Evolutionary conservation across 1,140 invertebrate species (phyloP).

Genomic region (Drosophila seguyi): DNA sequence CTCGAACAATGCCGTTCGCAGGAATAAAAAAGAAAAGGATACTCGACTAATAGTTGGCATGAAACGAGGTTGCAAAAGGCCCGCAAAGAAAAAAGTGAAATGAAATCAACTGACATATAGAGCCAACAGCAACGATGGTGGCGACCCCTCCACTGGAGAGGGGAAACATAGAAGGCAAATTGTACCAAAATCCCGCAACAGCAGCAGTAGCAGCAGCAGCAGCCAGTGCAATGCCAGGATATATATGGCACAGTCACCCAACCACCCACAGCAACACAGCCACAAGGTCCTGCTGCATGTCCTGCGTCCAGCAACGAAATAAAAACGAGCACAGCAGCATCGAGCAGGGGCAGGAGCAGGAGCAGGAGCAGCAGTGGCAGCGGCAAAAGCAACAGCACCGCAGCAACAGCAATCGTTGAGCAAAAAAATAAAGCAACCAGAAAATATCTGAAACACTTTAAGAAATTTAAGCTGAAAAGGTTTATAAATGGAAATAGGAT

Average conservation of each 20-base stretch:
- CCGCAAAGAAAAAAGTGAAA: slow-evolving; percentile 72
- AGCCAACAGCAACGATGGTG: slow-evolving; percentile 23
- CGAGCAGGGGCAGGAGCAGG: slow-evolving; percentile 25
- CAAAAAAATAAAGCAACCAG: slow-evolving; percentile 60
- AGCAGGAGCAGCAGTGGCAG: slow-evolving; percentile 7
- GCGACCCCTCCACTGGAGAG: not conserved
- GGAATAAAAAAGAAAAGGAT: slow-evolving; percentile 54
- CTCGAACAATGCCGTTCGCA: slow-evolving; percentile 6
- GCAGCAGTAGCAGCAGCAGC: slow-evolving; percentile 44
- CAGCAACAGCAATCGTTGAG: slow-evolving; percentile 19
- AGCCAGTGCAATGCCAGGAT: slow-evolving; percentile 72
- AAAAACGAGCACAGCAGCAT: slow-evolving; percentile 46
- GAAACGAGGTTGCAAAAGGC: slow-evolving; percentile 48
- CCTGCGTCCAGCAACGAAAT: slow-evolving; percentile 72
- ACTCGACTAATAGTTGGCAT: slow-evolving; percentile 74
- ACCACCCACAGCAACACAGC: slow-evolving; percentile 39
- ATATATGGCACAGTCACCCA: slow-evolving; percentile 59
- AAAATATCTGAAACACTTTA: slow-evolving; percentile 48
- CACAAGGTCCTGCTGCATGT: slow-evolving; percentile 46
- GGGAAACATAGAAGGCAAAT: slow-evolving; percentile 62
- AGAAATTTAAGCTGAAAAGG: not conserved
- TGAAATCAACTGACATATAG: slow-evolving; percentile 83
- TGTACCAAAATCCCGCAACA: slow-evolving; percentile 74
- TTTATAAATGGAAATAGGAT: not conserved
- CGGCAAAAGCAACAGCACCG: slow-evolving; percentile 33